Evolutionary conservation across 2,888 invertebrate species (phyloP).

Genomic region (Ichneumon xanthorius): DNA sequence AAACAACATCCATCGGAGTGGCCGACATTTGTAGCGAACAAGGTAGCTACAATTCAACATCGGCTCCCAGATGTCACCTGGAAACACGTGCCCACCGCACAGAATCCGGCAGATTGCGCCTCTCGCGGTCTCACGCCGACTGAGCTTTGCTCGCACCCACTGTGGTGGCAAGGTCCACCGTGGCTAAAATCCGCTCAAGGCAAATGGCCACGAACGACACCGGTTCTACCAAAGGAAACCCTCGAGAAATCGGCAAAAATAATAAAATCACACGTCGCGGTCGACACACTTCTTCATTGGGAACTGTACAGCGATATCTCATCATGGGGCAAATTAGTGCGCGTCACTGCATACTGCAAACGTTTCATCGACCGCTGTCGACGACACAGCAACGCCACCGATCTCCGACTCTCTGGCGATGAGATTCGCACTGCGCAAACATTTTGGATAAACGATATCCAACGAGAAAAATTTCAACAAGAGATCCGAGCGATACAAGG

Average conservation of each 20-base stretch:
- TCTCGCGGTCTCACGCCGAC: conserved; percentile 73
- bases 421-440: conserved; percentile 23
- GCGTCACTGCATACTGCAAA: conserved; percentile 48
- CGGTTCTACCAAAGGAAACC: not conserved
- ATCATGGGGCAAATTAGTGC: conserved; percentile 34
- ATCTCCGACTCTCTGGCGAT: not conserved
- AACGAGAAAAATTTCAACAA: not conserved
- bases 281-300: not conserved
- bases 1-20: conserved; percentile 60
- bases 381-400: not conserved
- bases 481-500: not conserved
- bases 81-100: conserved; percentile 72
- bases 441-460: conserved; percentile 18
- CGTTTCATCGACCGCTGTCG: conserved; percentile 11
- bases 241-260: not conserved
- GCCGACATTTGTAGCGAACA: conserved; percentile 73
- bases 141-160: conserved; percentile 51
- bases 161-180: conserved; percentile 70
- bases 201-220: no score
- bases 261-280: not conserved
- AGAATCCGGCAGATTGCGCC: conserved; percentile 77
- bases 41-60: conserved; percentile 75
- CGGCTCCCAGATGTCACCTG: conserved; percentile 67
- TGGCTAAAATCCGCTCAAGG: no score
- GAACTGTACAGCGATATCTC: conserved; percentile 14